Base-by-base conservation (phyloP, 2,797 vertebrate genomes). In the Synanceia verrucosa region DNA sequence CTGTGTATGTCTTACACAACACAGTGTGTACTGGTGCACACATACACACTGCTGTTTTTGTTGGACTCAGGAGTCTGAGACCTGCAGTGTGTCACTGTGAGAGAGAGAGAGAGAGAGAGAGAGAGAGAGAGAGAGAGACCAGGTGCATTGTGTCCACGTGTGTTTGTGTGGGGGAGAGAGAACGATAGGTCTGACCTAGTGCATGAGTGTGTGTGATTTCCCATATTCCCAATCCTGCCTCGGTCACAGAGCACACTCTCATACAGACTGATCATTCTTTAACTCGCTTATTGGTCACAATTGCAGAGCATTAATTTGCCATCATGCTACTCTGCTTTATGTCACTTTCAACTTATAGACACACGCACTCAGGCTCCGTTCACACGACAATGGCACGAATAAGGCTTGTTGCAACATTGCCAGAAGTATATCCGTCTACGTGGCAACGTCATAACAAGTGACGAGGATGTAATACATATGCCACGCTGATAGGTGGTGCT, bases 21-120 rank as follows among this genome's bases (percentile, higher is more conserved):
- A 60, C 76, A 81, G 73, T 59, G 73, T 59, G 64, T 73, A 64
- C 68, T 50, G 33, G 65, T 39, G 23, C 67, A 31, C 33, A 76
- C 70, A 75, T 73, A 70, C 81, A 79, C 84, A 76, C 66, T 66
- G 78, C 73, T 92, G 88, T 91, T 92, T 91, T 86, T 85, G 82
- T 92, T 89, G 84, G 84, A 89, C 44, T 70, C 16, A 16, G 66
- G 62, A 73, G 76, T 69, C 70, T 82, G 52, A 83, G 87, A 87
- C 88, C 89, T 92, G 89, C 80, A 86, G 76, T 74, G 83, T 91
- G 88, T 91, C 88, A 88, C 74, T 33, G 60, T 1, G n/a, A 67
- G 73, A 46, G 13, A 26, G 36, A n/a, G 56, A 24, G 56, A n/a
- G 39, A 33, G 51, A 65, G 74, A 65, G 60, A 56, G 51, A 66